Conservation (phyloP, 2,888 invertebrate genomes). For the Hesperia comma region DNA sequence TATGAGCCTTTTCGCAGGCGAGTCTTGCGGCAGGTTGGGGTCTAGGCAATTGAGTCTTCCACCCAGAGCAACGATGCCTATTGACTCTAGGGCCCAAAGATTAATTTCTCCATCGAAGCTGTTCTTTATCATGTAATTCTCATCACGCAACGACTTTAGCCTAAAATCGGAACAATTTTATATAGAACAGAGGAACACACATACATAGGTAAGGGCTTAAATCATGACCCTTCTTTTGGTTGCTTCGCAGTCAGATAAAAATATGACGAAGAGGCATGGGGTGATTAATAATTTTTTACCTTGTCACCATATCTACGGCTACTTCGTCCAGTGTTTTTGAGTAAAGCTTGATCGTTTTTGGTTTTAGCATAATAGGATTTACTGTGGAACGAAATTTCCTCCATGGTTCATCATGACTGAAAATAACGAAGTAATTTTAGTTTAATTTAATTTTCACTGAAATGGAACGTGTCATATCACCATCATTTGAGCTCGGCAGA, state of each 20-base stretch:
- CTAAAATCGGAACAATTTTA: conserved; percentile 60
- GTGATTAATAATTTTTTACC: conserved; percentile 72
- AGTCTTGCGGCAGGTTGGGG: conserved; percentile 59
- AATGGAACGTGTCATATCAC: too few species aligned
- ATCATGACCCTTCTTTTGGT: too few species aligned
- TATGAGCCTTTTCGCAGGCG: conserved; percentile 62
- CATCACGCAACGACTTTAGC: conserved; percentile 77
- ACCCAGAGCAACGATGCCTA: conserved; percentile 68
- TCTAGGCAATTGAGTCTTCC: conserved; percentile 66
- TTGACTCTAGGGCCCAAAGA: conserved; percentile 86
- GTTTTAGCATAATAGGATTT: conserved; percentile 89
- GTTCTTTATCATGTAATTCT: conserved; percentile 79
- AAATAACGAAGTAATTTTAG: conserved; percentile 10
- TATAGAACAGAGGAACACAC: too few species aligned
- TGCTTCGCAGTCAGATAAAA: too few species aligned
- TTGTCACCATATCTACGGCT: conserved; percentile 85
- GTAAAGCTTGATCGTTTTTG: conserved; percentile 88
- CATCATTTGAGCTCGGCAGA: too few species aligned
- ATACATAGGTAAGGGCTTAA: too few species aligned
- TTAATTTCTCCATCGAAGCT: conserved; percentile 83
- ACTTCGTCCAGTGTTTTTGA: conserved; percentile 86
- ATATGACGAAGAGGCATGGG: too few species aligned
- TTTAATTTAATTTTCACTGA: too few species aligned
- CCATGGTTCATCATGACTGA: conserved; percentile 91
- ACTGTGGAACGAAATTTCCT: conserved; percentile 89